A percentile compares a stretch with the other conserved stretches of the same genome.
phyloP scores from a whole-genome alignment of 2,797 vertebrate species.

The Cheirogaleus major region DNA sequence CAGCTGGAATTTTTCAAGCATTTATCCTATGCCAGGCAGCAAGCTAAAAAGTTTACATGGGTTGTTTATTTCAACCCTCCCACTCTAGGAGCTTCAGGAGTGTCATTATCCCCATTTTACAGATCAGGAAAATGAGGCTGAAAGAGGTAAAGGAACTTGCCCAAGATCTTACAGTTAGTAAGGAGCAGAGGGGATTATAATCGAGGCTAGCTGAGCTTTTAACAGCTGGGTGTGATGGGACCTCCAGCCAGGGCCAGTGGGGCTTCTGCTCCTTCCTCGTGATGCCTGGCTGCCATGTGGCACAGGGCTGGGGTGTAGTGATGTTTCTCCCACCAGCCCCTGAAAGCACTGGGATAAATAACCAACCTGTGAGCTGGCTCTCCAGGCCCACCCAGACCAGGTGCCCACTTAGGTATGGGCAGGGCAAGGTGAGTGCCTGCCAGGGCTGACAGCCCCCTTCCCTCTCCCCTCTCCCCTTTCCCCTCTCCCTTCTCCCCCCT shows the following conservation, averaged over 20 bases:
- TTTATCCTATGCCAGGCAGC: not conserved
- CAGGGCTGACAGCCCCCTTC: too few relatives aligned
- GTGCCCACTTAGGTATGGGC: not conserved
- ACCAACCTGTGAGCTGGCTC: not conserved
- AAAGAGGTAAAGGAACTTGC: not conserved
- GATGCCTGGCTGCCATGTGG: not conserved
- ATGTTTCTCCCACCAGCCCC: not conserved
- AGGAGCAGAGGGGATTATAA: not conserved
- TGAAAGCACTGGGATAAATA: not conserved
- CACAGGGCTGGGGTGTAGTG: not conserved
- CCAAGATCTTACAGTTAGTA: not conserved
- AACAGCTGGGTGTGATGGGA: not conserved
- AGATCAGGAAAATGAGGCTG: not conserved
- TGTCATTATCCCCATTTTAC: not conserved
- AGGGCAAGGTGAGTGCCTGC: too few relatives aligned
- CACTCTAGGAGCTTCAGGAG: not conserved
- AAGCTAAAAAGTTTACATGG: not conserved
- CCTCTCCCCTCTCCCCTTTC: too few relatives aligned
- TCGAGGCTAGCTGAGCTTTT: not conserved
- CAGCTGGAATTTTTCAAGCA: not conserved
- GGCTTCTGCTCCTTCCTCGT: too few relatives aligned
- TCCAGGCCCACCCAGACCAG: not conserved
- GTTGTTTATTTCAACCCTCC: not conserved
- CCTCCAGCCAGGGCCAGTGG: fast-evolving
- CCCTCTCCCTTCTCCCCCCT: too few relatives aligned